phyloP scores from a whole-genome alignment of 2,113 vertebrate species.

The Cariama cristata region DNA sequence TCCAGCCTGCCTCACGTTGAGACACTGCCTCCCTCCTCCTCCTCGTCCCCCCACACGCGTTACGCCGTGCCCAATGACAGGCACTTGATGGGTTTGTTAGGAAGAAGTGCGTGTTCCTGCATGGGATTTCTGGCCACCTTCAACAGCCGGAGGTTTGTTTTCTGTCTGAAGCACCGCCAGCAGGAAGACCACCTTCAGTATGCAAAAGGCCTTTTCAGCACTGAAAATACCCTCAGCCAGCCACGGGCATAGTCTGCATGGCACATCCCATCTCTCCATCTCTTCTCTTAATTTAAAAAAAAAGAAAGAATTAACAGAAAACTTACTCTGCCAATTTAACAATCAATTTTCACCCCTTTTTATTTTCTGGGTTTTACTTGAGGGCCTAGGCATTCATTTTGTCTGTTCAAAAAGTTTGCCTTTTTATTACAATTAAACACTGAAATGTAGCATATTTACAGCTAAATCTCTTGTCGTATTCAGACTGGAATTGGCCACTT shows the following conservation, averaged over 20 bases:
- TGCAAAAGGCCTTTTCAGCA: background rate
- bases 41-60: background rate
- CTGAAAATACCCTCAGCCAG: background rate
- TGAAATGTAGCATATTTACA: conserved; percentile 36
- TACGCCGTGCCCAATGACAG: rapidly evolving
- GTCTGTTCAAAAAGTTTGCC: background rate
- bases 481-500: conserved; percentile 28
- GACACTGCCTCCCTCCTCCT: too few species aligned
- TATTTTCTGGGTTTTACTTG: background rate
- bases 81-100: background rate
- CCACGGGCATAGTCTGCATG: background rate
- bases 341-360: background rate
- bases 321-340: background rate
- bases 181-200: background rate
- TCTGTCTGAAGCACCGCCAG: background rate
- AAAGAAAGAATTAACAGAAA: background rate
- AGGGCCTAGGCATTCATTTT: background rate
- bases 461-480: conserved; percentile 3
- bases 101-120: background rate
- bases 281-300: background rate
- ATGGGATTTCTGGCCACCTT: background rate
- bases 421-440: background rate
- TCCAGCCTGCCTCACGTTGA: background rate
- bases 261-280: background rate
- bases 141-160: background rate